These are phyloP conservation scores for Trichopria drosophilae DNA, from an alignment of 2,888 invertebrate species.

Conservation along the genomic window DNA sequence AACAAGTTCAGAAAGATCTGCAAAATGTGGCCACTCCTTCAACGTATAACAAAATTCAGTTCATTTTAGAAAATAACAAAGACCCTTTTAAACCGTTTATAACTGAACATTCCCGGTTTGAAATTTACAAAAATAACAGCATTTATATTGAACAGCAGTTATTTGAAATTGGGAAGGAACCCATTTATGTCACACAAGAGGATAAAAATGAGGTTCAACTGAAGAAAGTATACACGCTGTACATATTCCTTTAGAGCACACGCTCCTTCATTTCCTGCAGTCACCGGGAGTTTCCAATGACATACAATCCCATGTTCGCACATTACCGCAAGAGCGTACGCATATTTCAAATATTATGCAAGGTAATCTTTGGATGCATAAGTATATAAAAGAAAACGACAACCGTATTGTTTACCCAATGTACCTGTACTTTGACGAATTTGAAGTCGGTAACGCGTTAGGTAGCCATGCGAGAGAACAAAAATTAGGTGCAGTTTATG, in stretches of 20 bases:
- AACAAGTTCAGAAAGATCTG: too few species aligned
- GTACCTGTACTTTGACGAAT: too few species aligned
- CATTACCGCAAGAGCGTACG: too few species aligned
- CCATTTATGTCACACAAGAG: constrained; percentile 10
- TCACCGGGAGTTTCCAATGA: too few species aligned
- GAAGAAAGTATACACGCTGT: constrained; percentile 22
- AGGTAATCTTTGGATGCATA: too few species aligned
- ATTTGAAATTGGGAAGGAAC: constrained; percentile 25
- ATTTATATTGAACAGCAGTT: constrained; percentile 27
- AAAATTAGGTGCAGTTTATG: constrained; percentile 32
- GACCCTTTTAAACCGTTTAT: constrained; percentile 22
- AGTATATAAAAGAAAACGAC: too few species aligned
- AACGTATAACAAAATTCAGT: too few species aligned
- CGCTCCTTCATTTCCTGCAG: constrained; percentile 16
- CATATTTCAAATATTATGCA: too few species aligned
- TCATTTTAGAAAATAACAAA: constrained; percentile 30
- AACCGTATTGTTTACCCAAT: too few species aligned
- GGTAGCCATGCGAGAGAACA: constrained; percentile 22
- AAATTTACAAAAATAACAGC: constrained; percentile 24
- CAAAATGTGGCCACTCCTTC: too few species aligned
- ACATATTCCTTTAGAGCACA: constrained; percentile 21
- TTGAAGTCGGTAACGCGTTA: too few species aligned
- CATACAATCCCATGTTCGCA: too few species aligned
- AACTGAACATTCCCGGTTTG: constrained; percentile 27
- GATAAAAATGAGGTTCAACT: constrained; percentile 8